Conservation (phyloP, 2,888 invertebrate genomes). For the Spicauda simplicius region DNA sequence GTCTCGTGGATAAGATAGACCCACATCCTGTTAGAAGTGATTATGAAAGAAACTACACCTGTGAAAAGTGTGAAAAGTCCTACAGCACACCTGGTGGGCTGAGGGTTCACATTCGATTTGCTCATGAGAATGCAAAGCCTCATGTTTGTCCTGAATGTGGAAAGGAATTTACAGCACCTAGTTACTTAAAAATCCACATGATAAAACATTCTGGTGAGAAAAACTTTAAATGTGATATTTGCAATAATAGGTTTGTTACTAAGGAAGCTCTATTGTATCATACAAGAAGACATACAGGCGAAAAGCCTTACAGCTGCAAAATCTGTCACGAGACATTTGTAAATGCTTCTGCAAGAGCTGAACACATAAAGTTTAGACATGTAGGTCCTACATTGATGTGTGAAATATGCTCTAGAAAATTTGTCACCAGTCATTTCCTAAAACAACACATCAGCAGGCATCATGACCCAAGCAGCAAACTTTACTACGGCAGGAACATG, state of each 20-base stretch:
- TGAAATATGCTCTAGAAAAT: constrained; percentile 69
- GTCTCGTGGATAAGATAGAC: constrained; percentile 62
- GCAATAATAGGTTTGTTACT: constrained; percentile 67
- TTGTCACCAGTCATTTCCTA: constrained; percentile 71
- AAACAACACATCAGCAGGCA: constrained; percentile 70
- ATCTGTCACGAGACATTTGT: constrained; percentile 71
- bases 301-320: constrained; percentile 72
- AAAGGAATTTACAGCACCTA: constrained; percentile 76
- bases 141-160: constrained; percentile 69
- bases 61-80: constrained; percentile 68
- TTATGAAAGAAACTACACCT: constrained; percentile 58
- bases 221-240: constrained; percentile 70
- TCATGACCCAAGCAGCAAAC: constrained; percentile 68
- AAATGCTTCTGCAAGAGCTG: constrained; percentile 74
- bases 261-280: constrained; percentile 76
- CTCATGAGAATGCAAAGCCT: constrained; percentile 69
- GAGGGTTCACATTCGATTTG: constrained; percentile 70
- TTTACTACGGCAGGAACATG: constrained; percentile 60
- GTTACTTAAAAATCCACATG: constrained; percentile 71
- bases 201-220: constrained; percentile 74
- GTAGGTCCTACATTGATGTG: constrained; percentile 70
- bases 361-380: constrained; percentile 76
- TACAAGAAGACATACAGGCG: constrained; percentile 73
- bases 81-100: constrained; percentile 73
- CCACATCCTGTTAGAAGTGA: constrained; percentile 69